phyloP scores from a whole-genome alignment of 2,797 vertebrate genomes.

The Pangasius mekongensis region DNA sequence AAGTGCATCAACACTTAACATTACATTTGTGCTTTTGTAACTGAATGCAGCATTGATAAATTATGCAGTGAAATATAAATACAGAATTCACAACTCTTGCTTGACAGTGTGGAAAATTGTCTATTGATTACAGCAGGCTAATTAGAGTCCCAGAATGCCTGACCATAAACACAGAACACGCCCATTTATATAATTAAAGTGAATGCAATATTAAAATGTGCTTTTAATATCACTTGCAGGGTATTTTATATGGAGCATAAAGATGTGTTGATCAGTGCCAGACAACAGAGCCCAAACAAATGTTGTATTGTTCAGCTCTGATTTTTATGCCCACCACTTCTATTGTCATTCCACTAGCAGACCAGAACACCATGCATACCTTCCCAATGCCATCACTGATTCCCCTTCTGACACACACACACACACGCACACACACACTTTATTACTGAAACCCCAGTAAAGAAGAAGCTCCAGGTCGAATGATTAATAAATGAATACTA shows the following conservation, averaged over 20 bases:
- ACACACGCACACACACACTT: background rate
- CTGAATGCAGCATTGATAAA: background rate
- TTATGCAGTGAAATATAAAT: background rate
- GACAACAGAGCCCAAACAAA: slow-evolving; percentile 48
- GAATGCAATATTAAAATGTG: slow-evolving; percentile 11
- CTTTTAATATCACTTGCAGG: slow-evolving; percentile 19
- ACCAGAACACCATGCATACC: slow-evolving; percentile 50
- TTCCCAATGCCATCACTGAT: slow-evolving; percentile 54
- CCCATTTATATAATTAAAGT: slow-evolving; percentile 9
- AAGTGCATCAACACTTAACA: background rate
- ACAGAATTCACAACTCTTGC: slow-evolving; percentile 11
- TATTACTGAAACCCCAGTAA: background rate
- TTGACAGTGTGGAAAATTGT: slow-evolving; percentile 13
- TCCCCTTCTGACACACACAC: slow-evolving; percentile 38
- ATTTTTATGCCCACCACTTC: slow-evolving; percentile 53
- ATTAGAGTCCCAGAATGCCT: background rate
- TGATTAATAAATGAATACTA: slow-evolving; percentile 3
- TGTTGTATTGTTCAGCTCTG: slow-evolving; percentile 48
- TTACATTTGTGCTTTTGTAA: background rate
- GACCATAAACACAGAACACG: slow-evolving; percentile 8
- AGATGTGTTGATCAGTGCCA: slow-evolving; percentile 41
- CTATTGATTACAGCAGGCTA: slow-evolving; percentile 10
- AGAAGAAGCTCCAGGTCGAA: background rate
- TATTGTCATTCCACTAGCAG: slow-evolving; percentile 48
- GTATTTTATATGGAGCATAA: slow-evolving; percentile 3